Evolutionary conservation across 1,140 invertebrate genomes (phyloP).

Genomic region (Acromyrmex charruanus): DNA sequence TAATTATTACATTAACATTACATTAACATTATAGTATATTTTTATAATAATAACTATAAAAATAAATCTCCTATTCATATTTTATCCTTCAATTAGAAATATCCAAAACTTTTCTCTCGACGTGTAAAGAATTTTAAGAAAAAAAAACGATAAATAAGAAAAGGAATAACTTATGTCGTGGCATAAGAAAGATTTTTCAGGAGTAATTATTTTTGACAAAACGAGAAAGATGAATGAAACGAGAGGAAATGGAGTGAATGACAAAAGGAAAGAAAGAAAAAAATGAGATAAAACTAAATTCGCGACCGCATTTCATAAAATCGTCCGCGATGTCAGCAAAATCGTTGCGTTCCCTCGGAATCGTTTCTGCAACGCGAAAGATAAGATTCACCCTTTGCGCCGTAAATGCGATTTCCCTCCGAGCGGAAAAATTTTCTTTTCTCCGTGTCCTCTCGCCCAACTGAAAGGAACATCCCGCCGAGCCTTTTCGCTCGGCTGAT

Average conservation of each 20-base stretch:
- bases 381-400: constrained; percentile 58
- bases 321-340: constrained; percentile 67
- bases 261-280: neutral
- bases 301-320: neutral
- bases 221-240: neutral
- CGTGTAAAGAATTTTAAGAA: neutral
- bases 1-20: too few species aligned
- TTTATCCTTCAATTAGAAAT: too few species aligned
- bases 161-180: neutral
- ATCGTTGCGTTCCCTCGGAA: constrained; percentile 63
- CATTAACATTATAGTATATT: too few species aligned
- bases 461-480: constrained; percentile 39
- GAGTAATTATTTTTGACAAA: neutral
- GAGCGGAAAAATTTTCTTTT: constrained; percentile 72
- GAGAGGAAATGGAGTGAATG: neutral
- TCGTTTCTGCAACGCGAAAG: constrained; percentile 57
- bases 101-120: too few species aligned
- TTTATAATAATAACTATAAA: too few species aligned
- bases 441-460: constrained; percentile 26
- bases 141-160: neutral
- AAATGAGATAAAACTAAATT: constrained; percentile 38
- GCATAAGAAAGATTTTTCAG: neutral
- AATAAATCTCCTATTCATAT: too few species aligned
- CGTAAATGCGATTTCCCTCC: constrained; percentile 64
- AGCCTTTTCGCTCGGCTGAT: constrained; percentile 55